Evolutionary conservation across 2,888 invertebrate species (phyloP), one percentile per base, ranked within the genome.

Genomic region (Cantharis rustica): DNA sequence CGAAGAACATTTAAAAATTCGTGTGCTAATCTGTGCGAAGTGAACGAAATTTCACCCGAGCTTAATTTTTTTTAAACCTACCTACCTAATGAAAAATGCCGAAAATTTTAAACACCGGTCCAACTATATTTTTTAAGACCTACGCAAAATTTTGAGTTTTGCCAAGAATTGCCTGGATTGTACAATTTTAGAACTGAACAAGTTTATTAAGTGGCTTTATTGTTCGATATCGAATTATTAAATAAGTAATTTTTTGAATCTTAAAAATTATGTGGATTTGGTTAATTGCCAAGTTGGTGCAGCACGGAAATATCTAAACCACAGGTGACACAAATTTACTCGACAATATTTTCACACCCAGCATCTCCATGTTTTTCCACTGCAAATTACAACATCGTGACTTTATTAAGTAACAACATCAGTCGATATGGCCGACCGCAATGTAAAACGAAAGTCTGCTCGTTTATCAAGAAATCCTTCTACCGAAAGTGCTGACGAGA

Each of bases 401-500:
- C 17, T 20, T 66, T 69, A 71, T 72, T 64, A 72, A 62, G 68
- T 72, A 71, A 69, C 69, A 69, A 47, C 62, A 15, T 71, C 15
- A 47, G 23, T 13, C 61, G 81, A 78, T 69, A 86, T 86, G 86
- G 85, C 86, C 73, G 85, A 86, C 71, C 79, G 80, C 62, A 77
- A 66, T 70, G 72, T 81, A 5, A 86, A 84, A 80, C 81, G 82
- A 10, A 85, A 76, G 83, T 80, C 78, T 79, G 72, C 73, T 61
- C 72, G 75, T 47, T 75, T 85, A 61, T 85, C 84, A 87, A 82
- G 86, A 86, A 89, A 88, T 86, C 88, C 90, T 84, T 89, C 88
- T 20, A 86, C 86, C 15, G 87, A 87, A 80, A 88, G 90, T 84
- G 86, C 89, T 78, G 90, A 89, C 72, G 86, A 86, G 73, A 71